Evolutionary conservation across 1,140 invertebrate species (phyloP).

Genomic region (Calliphora vicina): DNA sequence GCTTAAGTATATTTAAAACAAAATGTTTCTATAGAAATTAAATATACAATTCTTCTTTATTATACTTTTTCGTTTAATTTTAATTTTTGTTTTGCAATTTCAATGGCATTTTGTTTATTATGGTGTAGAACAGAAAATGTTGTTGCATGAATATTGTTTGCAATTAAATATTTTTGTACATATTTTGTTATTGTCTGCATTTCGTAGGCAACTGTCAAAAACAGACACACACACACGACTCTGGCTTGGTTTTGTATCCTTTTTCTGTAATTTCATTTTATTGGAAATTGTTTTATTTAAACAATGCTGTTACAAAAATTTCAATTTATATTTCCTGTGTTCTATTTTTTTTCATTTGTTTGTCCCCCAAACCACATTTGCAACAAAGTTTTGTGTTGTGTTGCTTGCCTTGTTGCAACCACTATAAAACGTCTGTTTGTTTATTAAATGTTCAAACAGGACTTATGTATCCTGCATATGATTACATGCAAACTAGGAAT

Average conservation of each 20-base stretch:
- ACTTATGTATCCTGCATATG: not conserved
- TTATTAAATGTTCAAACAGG: not conserved
- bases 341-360: not conserved
- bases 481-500: not conserved
- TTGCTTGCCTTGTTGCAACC: not conserved
- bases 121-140: not conserved
- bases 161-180: not conserved
- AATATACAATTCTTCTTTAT: not conserved
- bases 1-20: not conserved
- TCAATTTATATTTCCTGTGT: not conserved
- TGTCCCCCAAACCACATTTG: not conserved
- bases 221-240: not conserved
- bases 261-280: not conserved
- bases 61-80: no score
- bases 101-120: not conserved
- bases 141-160: not conserved
- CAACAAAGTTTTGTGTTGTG: not conserved
- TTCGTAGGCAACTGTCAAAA: not conserved
- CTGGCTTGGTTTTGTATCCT: not conserved
- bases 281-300: not conserved
- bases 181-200: not conserved
- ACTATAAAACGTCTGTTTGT: not conserved
- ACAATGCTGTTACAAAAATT: not conserved
- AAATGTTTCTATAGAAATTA: not conserved
- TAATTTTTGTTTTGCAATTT: not conserved